Percentiles rank a stretch among this genome's conserved stretches.
Evolutionary conservation across 2,113 vertebrate species (phyloP).

Genomic region (Ictalurus punctatus): DNA sequence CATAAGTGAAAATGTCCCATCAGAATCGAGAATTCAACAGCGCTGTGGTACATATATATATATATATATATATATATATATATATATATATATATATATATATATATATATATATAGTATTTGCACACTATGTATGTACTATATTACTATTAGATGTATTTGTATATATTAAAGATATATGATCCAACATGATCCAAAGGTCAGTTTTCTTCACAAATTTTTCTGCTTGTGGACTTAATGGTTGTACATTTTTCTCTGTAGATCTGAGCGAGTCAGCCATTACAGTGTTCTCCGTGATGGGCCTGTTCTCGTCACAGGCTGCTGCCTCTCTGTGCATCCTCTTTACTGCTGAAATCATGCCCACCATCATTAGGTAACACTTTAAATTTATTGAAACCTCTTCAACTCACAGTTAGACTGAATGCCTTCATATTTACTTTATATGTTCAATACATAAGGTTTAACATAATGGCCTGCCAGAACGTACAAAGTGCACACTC

Average conservation of each 20-base stretch:
- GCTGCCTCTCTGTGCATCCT: conserved; percentile 81
- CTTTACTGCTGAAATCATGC: conserved; percentile 85
- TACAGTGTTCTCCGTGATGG: conserved; percentile 83
- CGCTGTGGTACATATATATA: too few species aligned
- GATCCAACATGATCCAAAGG: neutral
- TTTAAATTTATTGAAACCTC: neutral
- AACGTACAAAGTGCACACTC: neutral
- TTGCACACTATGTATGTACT: neutral
- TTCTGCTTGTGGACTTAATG: neutral
- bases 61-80: too few species aligned
- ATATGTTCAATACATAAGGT: neutral
- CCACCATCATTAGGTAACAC: conserved; percentile 82
- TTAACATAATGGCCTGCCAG: neutral
- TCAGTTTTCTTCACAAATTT: neutral
- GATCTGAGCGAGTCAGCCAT: conserved; percentile 83
- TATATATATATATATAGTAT: too few species aligned
- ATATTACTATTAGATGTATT: too few species aligned
- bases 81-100: neutral
- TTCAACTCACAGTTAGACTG: neutral
- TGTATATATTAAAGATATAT: neutral
- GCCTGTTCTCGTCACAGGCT: conserved; percentile 85
- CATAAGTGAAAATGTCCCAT: too few species aligned
- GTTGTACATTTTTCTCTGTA: conserved; percentile 54
- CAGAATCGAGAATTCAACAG: too few species aligned
- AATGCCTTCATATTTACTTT: neutral